These are phyloP conservation scores for Drosophila suboccidentalis DNA, from an alignment of 2,888 invertebrate species.

Conservation along the genomic window DNA sequence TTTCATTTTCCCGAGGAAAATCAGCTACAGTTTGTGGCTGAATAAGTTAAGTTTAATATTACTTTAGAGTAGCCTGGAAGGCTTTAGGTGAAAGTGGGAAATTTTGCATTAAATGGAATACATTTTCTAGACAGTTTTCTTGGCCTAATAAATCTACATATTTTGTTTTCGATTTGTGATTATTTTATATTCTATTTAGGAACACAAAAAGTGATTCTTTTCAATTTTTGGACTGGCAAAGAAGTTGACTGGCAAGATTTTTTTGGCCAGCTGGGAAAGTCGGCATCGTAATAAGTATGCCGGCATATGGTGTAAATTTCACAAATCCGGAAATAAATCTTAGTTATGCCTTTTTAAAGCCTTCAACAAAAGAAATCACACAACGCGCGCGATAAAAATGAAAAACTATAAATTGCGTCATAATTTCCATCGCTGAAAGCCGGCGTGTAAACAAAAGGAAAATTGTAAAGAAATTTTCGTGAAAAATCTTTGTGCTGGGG, in stretches of 20 bases:
- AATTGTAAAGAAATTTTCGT: conserved; percentile 26
- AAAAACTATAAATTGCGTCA: conserved; percentile 81
- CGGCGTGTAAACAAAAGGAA: conserved; percentile 44
- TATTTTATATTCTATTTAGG: not conserved
- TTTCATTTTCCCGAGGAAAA: not conserved
- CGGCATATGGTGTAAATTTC: conserved; percentile 70
- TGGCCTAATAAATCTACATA: too few species aligned
- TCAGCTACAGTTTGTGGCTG: conserved; percentile 1
- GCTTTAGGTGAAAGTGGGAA: not conserved
- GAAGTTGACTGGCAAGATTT: conserved; percentile 15
- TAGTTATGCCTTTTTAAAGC: conserved; percentile 74
- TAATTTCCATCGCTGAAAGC: conserved; percentile 67
- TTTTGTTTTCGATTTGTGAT: too few species aligned
- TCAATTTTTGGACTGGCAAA: not conserved
- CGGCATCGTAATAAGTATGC: conserved; percentile 30
- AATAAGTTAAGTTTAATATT: not conserved
- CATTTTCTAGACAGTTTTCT: not conserved
- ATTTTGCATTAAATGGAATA: not conserved
- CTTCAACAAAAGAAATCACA: conserved; percentile 52
- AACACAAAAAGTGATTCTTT: conserved; percentile 9
- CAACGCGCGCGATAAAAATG: conserved; percentile 42
- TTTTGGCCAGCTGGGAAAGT: conserved; percentile 50
- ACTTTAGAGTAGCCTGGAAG: not conserved
- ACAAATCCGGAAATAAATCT: conserved; percentile 80
- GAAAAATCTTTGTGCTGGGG: conserved; percentile 58